Percentiles rank a stretch among this genome's conserved stretches.
These are phyloP conservation scores for Spheniscus humboldti DNA, from an alignment of 2,797 vertebrate genomes.

Conservation along the genomic window DNA sequence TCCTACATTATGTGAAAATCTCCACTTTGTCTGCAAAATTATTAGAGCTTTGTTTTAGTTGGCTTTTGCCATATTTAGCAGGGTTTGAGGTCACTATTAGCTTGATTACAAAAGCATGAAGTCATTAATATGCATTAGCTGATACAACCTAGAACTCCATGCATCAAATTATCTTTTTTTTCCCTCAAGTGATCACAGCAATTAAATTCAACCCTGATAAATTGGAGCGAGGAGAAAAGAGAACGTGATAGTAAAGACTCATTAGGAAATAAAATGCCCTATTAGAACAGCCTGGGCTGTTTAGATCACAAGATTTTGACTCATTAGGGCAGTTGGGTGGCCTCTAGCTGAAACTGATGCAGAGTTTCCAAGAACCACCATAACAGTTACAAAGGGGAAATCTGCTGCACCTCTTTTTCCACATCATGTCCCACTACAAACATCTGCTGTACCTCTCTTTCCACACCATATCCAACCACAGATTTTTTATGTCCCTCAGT, in stretches of 20 bases:
- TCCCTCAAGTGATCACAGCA: background rate
- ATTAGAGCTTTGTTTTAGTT: background rate
- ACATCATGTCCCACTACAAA: background rate
- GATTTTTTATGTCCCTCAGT: background rate
- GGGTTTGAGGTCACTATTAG: slow-evolving; percentile 3
- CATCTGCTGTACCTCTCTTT: background rate
- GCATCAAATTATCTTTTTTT: background rate
- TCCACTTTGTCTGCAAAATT: background rate
- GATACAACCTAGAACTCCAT: background rate
- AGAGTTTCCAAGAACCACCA: background rate
- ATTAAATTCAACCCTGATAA: slow-evolving; percentile 24
- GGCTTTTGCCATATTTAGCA: background rate
- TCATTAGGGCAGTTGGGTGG: background rate
- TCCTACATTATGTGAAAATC: background rate
- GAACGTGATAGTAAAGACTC: background rate
- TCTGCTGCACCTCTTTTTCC: background rate
- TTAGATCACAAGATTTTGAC: background rate
- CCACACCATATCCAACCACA: background rate
- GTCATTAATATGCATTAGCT: slow-evolving; percentile 18
- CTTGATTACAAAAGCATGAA: slow-evolving; percentile 29
- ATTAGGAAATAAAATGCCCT: background rate
- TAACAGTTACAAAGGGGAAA: background rate
- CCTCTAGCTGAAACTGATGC: background rate
- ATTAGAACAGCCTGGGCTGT: background rate
- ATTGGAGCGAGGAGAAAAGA: background rate